Evolutionary conservation across 2,888 invertebrate species (phyloP), one percentile per base, ranked within the genome.

Genomic region (Minunthozetes semirufus): DNA sequence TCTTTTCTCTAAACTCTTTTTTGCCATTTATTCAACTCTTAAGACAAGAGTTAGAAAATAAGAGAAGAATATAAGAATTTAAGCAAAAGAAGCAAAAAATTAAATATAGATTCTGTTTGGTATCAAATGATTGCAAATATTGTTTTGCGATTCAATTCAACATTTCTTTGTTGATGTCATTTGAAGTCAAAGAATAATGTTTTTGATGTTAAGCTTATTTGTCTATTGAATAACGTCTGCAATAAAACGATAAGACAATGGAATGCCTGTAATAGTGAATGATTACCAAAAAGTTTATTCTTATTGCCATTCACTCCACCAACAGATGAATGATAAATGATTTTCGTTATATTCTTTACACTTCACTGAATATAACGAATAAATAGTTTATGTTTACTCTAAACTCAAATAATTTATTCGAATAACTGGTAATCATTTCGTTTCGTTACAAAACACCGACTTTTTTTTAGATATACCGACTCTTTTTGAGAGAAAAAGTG

Each of bases 121-220:
- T 33, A n/a, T 15, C 63, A 33, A 63, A 59, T 59, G 59, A 42
- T 38, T 38, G 9, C 17, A 66, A 19, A 66, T 66, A 38, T 66
- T 66, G 42, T 42, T n/a, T 66, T 42, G 42, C 38, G 25, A 53
- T 53, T 25, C 53, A 25, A 29, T 59, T 59, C 27, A 59, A 50
- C 50, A n/a, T 50, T 50, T 50, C 50, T 50, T 50, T 50, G 19
- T 50, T 50, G 27, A 15, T 50, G 50, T 50, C 59, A 59, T 59
- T 59, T 27, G 22, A 56, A 59, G 59, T 59, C 59, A 59, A 59
- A 15, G 59, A 46, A 70, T 25, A 70, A 70, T 70, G 70, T 46
- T 70, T 66, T 70, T 70, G 46, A 70, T 48, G 22, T 25, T 46
- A 70, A 25, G 70, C 25, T 68, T 68, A 68, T 68, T 68, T 68